Evolutionary conservation across 2,888 invertebrate genomes (phyloP).

Genomic region (Troilus luridus): DNA sequence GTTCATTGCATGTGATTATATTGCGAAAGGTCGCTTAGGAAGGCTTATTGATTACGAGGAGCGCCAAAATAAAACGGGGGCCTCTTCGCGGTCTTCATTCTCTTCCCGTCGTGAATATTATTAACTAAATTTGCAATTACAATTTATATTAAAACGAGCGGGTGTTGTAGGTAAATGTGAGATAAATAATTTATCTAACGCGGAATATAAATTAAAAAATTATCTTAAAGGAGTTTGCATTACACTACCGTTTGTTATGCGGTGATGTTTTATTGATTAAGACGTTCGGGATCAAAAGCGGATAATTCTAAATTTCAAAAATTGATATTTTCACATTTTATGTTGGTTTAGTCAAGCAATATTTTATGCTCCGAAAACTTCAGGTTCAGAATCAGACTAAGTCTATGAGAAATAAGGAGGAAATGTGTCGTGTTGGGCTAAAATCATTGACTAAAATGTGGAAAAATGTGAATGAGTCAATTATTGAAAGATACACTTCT

Average conservation of each 20-base stretch:
- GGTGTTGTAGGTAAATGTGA: not conserved
- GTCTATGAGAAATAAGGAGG: too few species aligned
- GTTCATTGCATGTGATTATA: slow-evolving; percentile 40
- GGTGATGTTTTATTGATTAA: not conserved
- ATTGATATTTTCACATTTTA: too few species aligned
- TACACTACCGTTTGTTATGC: not conserved
- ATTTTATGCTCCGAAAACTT: too few species aligned
- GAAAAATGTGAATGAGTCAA: too few species aligned
- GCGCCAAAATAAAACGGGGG: slow-evolving; percentile 47
- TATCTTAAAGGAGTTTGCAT: not conserved
- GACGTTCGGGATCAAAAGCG: too few species aligned
- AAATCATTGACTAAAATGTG: too few species aligned
- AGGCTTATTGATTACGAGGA: slow-evolving; percentile 18
- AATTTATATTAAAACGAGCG: slow-evolving; percentile 1
- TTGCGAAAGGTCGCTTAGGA: slow-evolving; percentile 38
- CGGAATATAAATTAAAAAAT: slow-evolving; percentile 30
- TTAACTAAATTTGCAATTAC: slow-evolving; percentile 34
- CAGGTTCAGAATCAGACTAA: too few species aligned
- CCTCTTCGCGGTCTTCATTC: slow-evolving; percentile 3
- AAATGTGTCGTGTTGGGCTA: too few species aligned
- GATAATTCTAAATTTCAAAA: too few species aligned
- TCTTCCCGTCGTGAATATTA: not conserved
- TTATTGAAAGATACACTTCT: too few species aligned
- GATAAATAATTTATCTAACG: slow-evolving; percentile 25
- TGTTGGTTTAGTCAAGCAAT: too few species aligned